These are phyloP conservation scores for Struthio camelus DNA, from an alignment of 2,113 vertebrate genomes.

Conservation along the genomic window DNA sequence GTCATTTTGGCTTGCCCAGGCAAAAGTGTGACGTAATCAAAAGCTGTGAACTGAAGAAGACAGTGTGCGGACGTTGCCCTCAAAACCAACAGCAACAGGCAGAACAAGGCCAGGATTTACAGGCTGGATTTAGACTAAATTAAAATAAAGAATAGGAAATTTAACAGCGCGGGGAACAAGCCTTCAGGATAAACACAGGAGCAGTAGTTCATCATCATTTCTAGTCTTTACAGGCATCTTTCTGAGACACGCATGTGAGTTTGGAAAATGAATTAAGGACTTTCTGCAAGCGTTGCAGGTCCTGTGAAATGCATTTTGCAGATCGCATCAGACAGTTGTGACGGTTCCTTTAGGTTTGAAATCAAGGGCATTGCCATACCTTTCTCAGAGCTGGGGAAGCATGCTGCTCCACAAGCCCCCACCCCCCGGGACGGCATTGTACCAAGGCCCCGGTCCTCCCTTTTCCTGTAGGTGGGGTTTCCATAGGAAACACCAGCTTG, in stretches of 20 bases:
- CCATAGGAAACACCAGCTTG: slow-evolving; percentile 79
- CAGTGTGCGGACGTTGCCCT: rapidly evolving
- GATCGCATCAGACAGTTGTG: not conserved
- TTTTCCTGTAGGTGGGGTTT: slow-evolving; percentile 86
- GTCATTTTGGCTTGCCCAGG: not conserved
- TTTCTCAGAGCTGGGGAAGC: not conserved
- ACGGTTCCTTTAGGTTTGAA: not conserved
- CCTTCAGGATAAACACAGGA: not conserved
- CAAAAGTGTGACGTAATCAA: not conserved
- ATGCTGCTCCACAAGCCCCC: not conserved
- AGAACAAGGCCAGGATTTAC: not conserved
- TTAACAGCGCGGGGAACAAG: rapidly evolving
- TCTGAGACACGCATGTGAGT: rapidly evolving
- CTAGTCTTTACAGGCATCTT: not conserved
- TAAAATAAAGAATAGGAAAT: not conserved
- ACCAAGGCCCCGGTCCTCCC: slow-evolving; percentile 71
- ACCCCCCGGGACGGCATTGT: slow-evolving; percentile 9
- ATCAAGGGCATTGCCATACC: not conserved
- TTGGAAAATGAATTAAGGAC: not conserved
- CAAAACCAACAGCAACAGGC: not conserved
- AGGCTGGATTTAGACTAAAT: not conserved
- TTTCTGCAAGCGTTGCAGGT: not conserved
- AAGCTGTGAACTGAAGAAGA: not conserved
- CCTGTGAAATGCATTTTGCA: rapidly evolving
- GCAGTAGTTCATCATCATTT: not conserved